Percentiles rank a stretch among this genome's conserved stretches.
Conservation (phyloP, 64 coral and sea anemone species). For the Platygyra sinensis region DNA sequence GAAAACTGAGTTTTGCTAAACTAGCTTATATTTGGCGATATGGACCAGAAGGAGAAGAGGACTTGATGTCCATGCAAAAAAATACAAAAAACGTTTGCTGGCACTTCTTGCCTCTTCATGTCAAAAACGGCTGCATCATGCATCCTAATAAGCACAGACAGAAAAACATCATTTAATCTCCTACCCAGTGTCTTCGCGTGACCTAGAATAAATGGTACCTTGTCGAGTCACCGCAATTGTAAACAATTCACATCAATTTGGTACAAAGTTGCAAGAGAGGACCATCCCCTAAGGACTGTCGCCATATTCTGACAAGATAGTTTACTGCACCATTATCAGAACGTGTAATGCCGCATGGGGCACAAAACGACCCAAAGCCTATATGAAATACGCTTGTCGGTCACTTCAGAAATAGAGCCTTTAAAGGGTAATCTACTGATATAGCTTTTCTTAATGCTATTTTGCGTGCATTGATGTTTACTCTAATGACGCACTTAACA, state of each 20-base stretch:
- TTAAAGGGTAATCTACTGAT: background rate
- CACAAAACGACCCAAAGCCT: background rate
- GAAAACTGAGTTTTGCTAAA: too few species aligned
- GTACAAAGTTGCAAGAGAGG: background rate
- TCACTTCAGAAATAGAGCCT: background rate
- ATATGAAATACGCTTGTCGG: background rate
- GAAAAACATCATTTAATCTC: too few species aligned
- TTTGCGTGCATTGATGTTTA: conserved; percentile 37
- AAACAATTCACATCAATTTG: conserved; percentile 43
- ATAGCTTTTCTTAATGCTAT: conserved; percentile 6
- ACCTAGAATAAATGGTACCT: background rate
- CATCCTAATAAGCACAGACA: too few species aligned
- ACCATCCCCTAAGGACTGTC: background rate
- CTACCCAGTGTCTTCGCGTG: too few species aligned
- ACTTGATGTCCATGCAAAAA: background rate
- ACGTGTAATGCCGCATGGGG: background rate
- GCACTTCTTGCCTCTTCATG: too few species aligned
- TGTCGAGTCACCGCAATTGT: background rate
- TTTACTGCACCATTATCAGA: background rate
- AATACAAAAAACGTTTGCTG: too few species aligned
- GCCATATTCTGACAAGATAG: background rate
- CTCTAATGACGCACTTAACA: conserved; percentile 35
- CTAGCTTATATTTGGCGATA: background rate
- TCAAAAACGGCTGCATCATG: too few species aligned
- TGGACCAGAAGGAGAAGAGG: background rate